Percentiles rank a stretch among this genome's conserved stretches.
Evolutionary conservation across 2,113 vertebrate species (phyloP).

Genomic region (Crotalus tigris): DNA sequence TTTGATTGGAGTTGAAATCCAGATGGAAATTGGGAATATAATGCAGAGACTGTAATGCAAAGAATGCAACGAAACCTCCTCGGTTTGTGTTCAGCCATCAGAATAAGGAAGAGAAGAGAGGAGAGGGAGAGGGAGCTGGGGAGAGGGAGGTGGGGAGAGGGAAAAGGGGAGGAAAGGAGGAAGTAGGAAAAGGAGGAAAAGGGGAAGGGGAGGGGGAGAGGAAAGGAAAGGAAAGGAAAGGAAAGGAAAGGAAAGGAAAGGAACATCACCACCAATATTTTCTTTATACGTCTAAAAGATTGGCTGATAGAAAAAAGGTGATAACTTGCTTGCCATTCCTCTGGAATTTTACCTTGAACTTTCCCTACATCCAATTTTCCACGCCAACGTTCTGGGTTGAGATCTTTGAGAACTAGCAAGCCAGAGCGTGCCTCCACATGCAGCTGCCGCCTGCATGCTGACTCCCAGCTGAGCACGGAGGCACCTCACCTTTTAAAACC

Average conservation of each 20-base stretch:
- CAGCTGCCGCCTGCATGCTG: neutral
- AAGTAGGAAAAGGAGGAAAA: too few relatives aligned
- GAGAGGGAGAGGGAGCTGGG: too few relatives aligned
- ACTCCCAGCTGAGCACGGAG: neutral
- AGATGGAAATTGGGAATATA: neutral
- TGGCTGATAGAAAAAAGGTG: neutral
- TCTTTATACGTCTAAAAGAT: neutral
- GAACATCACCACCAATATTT: neutral
- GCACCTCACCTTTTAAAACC: neutral
- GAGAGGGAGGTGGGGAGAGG: too few relatives aligned
- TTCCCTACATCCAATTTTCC: neutral
- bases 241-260: too few relatives aligned
- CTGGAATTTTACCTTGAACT: neutral
- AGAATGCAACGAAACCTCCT: conserved; percentile 61
- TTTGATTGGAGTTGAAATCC: conserved; percentile 57
- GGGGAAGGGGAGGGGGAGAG: too few relatives aligned
- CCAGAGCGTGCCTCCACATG: too few relatives aligned
- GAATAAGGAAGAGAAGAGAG: conserved; percentile 47
- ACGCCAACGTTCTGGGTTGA: neutral
- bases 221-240: too few relatives aligned
- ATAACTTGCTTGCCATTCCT: neutral
- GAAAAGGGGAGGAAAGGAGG: too few relatives aligned
- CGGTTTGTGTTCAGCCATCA: conserved; percentile 69
- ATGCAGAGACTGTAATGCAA: neutral
- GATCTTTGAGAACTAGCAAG: neutral